A percentile compares a stretch with the other conserved stretches of the same genome.
phyloP scores from a whole-genome alignment of 1,140 invertebrate genomes.

The Conus betulinus region DNA sequence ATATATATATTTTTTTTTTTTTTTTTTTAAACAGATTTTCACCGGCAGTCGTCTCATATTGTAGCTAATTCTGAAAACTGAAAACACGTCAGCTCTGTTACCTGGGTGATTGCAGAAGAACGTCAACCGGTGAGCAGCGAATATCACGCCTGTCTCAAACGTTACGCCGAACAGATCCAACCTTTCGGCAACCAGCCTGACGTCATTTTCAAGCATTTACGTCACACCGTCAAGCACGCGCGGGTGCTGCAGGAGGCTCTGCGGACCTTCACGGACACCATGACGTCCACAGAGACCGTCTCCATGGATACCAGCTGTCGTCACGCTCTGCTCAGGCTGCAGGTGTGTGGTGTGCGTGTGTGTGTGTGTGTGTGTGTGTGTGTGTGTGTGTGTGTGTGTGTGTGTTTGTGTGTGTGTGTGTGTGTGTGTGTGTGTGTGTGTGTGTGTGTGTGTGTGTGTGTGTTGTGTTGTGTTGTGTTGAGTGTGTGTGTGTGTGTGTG shows the following conservation, averaged over 20 bases:
- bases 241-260: conserved; percentile 80
- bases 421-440: conserved; percentile 10
- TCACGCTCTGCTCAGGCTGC: conserved; percentile 84
- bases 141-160: conserved; percentile 85
- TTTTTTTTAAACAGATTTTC: too few relatives aligned
- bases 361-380: conserved; percentile 15
- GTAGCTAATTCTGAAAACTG: too few relatives aligned
- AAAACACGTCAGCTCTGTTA: background rate
- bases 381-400: conserved; percentile 16
- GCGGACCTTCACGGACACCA: conserved; percentile 81
- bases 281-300: conserved; percentile 83
- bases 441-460: conserved; percentile 1
- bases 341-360: conserved; percentile 77
- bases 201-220: conserved; percentile 82
- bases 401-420: background rate
- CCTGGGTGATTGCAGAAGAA: conserved; percentile 63
- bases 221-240: conserved; percentile 86
- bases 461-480: background rate
- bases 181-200: conserved; percentile 89
- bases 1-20: too few relatives aligned
- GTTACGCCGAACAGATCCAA: conserved; percentile 83
- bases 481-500: too few relatives aligned
- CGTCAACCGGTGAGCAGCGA: conserved; percentile 82
- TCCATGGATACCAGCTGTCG: conserved; percentile 80
- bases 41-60: too few relatives aligned